Conservation (phyloP, 1,140 invertebrate genomes). For the Drosophila jambulina region DNA sequence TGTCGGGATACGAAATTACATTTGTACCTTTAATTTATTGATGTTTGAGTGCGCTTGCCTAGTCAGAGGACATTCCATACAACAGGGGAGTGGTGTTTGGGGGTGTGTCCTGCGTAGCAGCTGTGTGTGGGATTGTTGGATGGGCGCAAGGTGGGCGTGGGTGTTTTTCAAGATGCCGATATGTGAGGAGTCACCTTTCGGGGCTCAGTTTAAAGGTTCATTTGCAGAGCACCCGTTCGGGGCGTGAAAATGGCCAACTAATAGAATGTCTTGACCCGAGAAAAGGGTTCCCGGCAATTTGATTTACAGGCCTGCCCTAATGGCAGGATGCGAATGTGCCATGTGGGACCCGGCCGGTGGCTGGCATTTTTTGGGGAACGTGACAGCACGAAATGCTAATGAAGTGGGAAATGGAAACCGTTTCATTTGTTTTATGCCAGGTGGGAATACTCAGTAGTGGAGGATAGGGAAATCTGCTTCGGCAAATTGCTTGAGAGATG, state of each 20-base stretch:
- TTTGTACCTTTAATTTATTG: constrained; percentile 83
- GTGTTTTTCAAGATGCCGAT: constrained; percentile 39
- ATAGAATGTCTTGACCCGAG: constrained; percentile 59
- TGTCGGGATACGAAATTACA: constrained; percentile 74
- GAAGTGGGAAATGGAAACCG: constrained; percentile 41
- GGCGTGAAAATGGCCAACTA: constrained; percentile 79
- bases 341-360: constrained; percentile 18
- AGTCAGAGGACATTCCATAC: constrained; percentile 25
- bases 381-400: constrained; percentile 52
- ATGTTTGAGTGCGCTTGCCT: constrained; percentile 70
- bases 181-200: constrained; percentile 39
- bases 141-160: constrained; percentile 32
- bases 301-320: constrained; percentile 57
- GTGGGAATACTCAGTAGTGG: constrained; percentile 16
- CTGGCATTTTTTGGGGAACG: constrained; percentile 25
- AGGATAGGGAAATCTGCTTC: constrained; percentile 19
- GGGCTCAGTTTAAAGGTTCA: constrained; percentile 63
- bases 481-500: constrained; percentile 35
- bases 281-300: constrained; percentile 62
- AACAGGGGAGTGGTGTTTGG: constrained; percentile 6
- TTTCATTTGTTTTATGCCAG: constrained; percentile 51
- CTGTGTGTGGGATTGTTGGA: constrained; percentile 38
- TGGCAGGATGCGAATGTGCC: constrained; percentile 44
- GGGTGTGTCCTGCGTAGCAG: constrained; percentile 54
- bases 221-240: constrained; percentile 48